A percentile compares a stretch with the other conserved stretches of the same genome.
phyloP scores from a whole-genome alignment of 1,140 invertebrate species.

The Ruditapes philippinarum region DNA sequence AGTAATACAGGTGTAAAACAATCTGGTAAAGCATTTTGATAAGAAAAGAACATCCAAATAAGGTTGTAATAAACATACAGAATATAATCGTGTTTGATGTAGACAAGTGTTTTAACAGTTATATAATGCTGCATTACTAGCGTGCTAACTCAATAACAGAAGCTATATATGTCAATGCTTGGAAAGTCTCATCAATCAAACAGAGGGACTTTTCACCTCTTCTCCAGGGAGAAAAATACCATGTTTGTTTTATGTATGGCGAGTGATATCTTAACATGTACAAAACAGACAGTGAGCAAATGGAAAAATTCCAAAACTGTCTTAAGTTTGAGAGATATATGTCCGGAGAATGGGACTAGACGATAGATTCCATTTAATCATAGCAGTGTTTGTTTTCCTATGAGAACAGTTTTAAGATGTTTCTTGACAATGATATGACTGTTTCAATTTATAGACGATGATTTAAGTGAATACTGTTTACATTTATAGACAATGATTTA shows the following conservation, averaged over 20 bases:
- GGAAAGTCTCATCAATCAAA: slow-evolving; percentile 39
- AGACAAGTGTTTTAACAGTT: background rate
- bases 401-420: background rate
- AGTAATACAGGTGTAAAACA: no score
- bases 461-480: no score
- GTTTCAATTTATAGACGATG: background rate
- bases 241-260: background rate
- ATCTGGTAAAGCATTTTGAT: no score
- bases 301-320: background rate
- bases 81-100: background rate
- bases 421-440: background rate
- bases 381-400: background rate
- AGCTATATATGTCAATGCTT: slow-evolving; percentile 29
- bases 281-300: background rate
- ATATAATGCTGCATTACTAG: background rate
- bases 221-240: background rate
- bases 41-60: no score
- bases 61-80: no score
- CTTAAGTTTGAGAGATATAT: background rate
- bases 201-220: background rate
- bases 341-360: background rate
- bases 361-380: background rate
- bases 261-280: background rate
- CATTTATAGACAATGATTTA: no score
- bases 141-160: slow-evolving; percentile 26